These are phyloP conservation scores for Charaxes varanes DNA, from an alignment of 1,140 invertebrate genomes.

Conservation along the genomic window DNA sequence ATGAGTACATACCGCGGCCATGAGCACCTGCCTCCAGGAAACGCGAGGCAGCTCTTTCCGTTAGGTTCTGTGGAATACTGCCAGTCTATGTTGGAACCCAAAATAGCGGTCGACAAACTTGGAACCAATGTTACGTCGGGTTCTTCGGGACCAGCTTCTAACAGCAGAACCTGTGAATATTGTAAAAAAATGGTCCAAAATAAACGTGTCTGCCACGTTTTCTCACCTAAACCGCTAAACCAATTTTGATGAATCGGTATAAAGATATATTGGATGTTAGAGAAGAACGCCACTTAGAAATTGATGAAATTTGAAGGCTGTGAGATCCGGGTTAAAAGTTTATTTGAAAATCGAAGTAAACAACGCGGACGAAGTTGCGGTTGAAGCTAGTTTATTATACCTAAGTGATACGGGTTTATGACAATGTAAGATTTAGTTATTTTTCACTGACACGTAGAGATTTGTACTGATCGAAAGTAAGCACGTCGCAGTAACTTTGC, in stretches of 20 bases:
- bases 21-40: slow-evolving; percentile 72
- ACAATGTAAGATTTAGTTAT: too few species aligned
- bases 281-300: background rate
- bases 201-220: background rate
- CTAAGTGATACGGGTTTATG: too few species aligned
- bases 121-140: slow-evolving; percentile 79
- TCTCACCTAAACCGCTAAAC: too few species aligned
- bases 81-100: slow-evolving; percentile 77
- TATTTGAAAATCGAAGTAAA: too few species aligned
- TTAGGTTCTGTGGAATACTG: slow-evolving; percentile 77
- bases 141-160: slow-evolving; percentile 85
- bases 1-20: slow-evolving; percentile 77
- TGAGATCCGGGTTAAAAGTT: too few species aligned
- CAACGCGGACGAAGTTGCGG: too few species aligned
- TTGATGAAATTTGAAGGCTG: too few species aligned
- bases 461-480: too few species aligned
- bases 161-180: slow-evolving; percentile 79
- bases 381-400: too few species aligned
- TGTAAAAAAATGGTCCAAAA: slow-evolving; percentile 18
- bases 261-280: background rate
- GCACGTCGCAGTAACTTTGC: too few species aligned
- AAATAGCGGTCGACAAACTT: slow-evolving; percentile 74
- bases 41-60: slow-evolving; percentile 44
- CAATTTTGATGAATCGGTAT: too few species aligned
- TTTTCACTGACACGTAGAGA: too few species aligned